phyloP scores from a whole-genome alignment of 2,888 invertebrate genomes.

The Agrochola macilenta region DNA sequence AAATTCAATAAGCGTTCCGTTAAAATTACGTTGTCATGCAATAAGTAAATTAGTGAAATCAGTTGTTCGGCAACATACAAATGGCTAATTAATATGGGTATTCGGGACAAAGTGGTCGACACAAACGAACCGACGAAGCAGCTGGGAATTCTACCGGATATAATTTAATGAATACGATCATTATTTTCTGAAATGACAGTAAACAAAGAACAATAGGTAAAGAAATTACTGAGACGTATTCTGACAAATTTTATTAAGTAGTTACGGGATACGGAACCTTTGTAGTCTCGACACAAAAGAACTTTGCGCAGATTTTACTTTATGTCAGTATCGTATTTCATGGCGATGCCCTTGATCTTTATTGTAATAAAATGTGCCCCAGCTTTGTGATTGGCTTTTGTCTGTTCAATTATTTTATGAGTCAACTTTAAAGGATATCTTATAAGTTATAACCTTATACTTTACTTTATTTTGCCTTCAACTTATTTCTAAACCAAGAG shows the following conservation, averaged over 20 bases:
- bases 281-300: slow-evolving; percentile 51
- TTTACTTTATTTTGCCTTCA: background rate
- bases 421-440: slow-evolving; percentile 5
- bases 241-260: slow-evolving; percentile 53
- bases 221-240: slow-evolving; percentile 45
- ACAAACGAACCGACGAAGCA: slow-evolving; percentile 42
- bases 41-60: slow-evolving; percentile 61
- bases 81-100: slow-evolving; percentile 66
- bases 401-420: slow-evolving; percentile 30
- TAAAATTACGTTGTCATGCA: slow-evolving; percentile 51
- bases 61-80: slow-evolving; percentile 58
- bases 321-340: slow-evolving; percentile 52
- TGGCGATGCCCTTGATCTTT: slow-evolving; percentile 38
- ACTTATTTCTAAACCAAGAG: background rate
- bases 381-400: slow-evolving; percentile 47
- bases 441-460: background rate
- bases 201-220: slow-evolving; percentile 45
- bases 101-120: slow-evolving; percentile 49
- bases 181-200: slow-evolving; percentile 53
- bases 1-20: slow-evolving; percentile 38
- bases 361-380: slow-evolving; percentile 42
- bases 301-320: slow-evolving; percentile 47
- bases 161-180: slow-evolving; percentile 62
- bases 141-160: slow-evolving; percentile 46
- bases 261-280: slow-evolving; percentile 48